Evolutionary conservation across 2,113 vertebrate species (phyloP).

Genomic region (Micronycteris hirsuta): DNA sequence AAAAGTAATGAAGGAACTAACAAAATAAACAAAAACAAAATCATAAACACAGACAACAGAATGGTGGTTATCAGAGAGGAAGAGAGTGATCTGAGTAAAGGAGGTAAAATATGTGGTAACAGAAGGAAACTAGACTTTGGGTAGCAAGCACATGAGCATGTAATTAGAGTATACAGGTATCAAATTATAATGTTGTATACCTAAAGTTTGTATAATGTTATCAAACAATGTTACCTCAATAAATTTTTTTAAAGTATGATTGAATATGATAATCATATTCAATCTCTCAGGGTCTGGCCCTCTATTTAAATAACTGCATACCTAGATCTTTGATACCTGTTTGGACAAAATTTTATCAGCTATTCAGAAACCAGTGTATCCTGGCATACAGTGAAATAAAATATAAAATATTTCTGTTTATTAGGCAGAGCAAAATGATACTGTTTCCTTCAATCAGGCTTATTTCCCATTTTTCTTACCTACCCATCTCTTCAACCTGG

Average conservation of each 20-base stretch:
- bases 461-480: constrained; percentile 15
- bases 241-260: not conserved
- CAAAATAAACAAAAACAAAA: not conserved
- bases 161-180: not conserved
- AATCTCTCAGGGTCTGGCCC: not conserved
- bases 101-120: not conserved
- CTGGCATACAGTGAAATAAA: constrained; percentile 19
- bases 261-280: not conserved
- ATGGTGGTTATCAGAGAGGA: not conserved
- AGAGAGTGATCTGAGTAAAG: not conserved
- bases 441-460: constrained; percentile 3
- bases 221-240: not conserved
- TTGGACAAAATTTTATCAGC: constrained; percentile 18
- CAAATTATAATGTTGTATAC: not conserved
- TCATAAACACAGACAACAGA: not conserved
- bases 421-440: constrained; percentile 36
- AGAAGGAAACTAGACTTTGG: not conserved
- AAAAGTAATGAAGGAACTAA: not conserved
- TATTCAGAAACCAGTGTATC: not conserved
- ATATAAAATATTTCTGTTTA: constrained; percentile 8
- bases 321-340: not conserved
- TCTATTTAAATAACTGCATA: not conserved
- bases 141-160: not conserved
- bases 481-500: constrained; percentile 37
- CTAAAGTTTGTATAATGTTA: not conserved